Evolutionary conservation across 2,888 invertebrate species (phyloP).

Genomic region (Synergus itoensis): DNA sequence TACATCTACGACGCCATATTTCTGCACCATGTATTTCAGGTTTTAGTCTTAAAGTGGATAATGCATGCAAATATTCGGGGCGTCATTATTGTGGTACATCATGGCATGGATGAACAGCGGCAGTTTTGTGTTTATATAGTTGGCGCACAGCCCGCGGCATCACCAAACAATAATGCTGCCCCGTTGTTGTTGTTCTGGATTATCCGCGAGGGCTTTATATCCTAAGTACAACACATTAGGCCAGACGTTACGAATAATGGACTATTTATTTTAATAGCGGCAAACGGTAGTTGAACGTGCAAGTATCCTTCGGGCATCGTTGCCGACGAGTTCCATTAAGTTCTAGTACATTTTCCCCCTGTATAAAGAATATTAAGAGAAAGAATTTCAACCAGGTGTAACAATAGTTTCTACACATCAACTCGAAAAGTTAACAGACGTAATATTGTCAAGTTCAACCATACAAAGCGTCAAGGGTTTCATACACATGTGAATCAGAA

Average conservation of each 20-base stretch:
- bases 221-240: constrained; percentile 68
- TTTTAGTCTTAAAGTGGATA: constrained; percentile 45
- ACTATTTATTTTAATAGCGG: constrained; percentile 73
- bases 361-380: constrained; percentile 12
- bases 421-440: neutral
- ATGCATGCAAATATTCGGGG: constrained; percentile 62
- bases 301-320: constrained; percentile 57
- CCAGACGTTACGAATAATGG: constrained; percentile 65
- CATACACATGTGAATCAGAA: neutral
- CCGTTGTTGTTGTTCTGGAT: constrained; percentile 72
- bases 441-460: neutral
- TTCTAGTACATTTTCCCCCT: neutral
- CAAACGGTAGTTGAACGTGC: constrained; percentile 63
- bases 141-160: constrained; percentile 60
- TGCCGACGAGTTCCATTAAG: constrained; percentile 17
- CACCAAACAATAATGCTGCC: constrained; percentile 54
- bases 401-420: constrained; percentile 4
- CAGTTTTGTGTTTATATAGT: constrained; percentile 65
- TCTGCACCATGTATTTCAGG: constrained; percentile 27
- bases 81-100: constrained; percentile 54
- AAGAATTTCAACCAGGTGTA: constrained; percentile 20
- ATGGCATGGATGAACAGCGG: constrained; percentile 37
- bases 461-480: neutral
- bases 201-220: constrained; percentile 66
- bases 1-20: neutral